Conservation (phyloP, 2,113 vertebrate genomes). For the Hystrix cristata region DNA sequence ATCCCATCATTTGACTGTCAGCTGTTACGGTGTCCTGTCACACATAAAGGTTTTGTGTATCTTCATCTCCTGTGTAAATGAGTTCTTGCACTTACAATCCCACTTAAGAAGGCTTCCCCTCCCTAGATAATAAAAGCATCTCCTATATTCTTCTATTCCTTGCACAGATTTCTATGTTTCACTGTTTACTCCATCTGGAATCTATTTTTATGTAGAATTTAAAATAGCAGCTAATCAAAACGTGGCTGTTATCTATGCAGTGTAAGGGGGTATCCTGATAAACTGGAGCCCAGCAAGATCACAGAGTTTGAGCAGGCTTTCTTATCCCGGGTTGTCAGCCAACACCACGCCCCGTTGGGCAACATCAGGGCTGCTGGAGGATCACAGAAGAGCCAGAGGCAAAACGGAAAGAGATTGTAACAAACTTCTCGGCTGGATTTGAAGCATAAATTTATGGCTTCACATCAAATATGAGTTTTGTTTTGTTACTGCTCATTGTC, state of each 20-base stretch:
- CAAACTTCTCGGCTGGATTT: slow-evolving; percentile 96
- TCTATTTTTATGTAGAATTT: slow-evolving; percentile 8
- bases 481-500: slow-evolving; percentile 75
- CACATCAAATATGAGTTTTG: slow-evolving; percentile 51
- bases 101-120: background rate
- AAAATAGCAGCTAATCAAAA: slow-evolving; percentile 86
- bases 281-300: slow-evolving; percentile 98
- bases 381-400: slow-evolving; percentile 95
- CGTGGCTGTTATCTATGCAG: slow-evolving; percentile 97
- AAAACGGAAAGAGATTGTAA: slow-evolving; percentile 96
- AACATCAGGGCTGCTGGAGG: slow-evolving; percentile 94
- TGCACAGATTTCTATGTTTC: slow-evolving; percentile 34
- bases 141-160: background rate
- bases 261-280: slow-evolving; percentile 97
- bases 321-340: slow-evolving; percentile 94
- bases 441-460: slow-evolving; percentile 90
- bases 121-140: background rate
- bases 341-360: slow-evolving; percentile 93
- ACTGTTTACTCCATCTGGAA: background rate
- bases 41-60: fast-evolving
- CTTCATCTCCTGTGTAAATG: background rate
- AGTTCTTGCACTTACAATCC: background rate
- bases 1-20: background rate
- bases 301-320: slow-evolving; percentile 97
- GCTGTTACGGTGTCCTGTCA: background rate